Base-by-base conservation (phyloP, 2,113 vertebrate genomes). In the Capricornis sumatraensis region DNA sequence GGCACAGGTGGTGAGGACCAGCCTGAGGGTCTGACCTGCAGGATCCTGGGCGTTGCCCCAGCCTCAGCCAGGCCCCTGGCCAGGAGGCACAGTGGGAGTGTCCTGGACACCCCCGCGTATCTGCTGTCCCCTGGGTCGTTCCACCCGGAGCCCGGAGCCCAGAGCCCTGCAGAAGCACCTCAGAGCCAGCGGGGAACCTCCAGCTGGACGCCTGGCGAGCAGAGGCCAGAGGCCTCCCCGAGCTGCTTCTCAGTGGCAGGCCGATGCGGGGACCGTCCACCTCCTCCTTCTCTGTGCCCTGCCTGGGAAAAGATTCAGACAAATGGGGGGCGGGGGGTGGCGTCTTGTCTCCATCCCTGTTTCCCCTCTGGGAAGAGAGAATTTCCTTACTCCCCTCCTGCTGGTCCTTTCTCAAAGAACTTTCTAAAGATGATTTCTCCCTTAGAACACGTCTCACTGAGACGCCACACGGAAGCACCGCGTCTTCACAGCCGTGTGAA, bases 251-350 rank as follows among this genome's bases (percentile, higher is more conserved):
- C 27, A 5, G 45, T 0, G 5, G 4, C 45, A 23, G 47, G 23
- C 43, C 16, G 2, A 8, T 11, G 0, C 19, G 0, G 3, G 50
- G 47, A 25, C 27, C 1, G 1, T 6, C 36, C 50, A 2, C 19
- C 12, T 47, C 52, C 81, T 43, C 4, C 33, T 3, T 2, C 62
- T 57, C 36, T 4, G 28, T 7, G 11, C n/a, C 27, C 43, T 0
- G 13, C 83, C 74, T 45, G 2, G 21, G 50, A 30, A 58, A 53
- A 43, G 10, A 67, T 15, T 30, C 50, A 16, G 23, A 23, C 7
- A 27, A 0, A 15, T 0, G 13, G 15, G 6, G 12, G 8, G 43
- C 2, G 0, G 0, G 6, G 4, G 1, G 12, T 0, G 1, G 17
- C 2, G 30, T 5, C 60, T 17, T 4, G 5, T 16, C 11, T 2